These are phyloP conservation scores for Stichopus chloronotus DNA, from an alignment of 35 echinoderm and acorn worm species.

Conservation along the genomic window DNA sequence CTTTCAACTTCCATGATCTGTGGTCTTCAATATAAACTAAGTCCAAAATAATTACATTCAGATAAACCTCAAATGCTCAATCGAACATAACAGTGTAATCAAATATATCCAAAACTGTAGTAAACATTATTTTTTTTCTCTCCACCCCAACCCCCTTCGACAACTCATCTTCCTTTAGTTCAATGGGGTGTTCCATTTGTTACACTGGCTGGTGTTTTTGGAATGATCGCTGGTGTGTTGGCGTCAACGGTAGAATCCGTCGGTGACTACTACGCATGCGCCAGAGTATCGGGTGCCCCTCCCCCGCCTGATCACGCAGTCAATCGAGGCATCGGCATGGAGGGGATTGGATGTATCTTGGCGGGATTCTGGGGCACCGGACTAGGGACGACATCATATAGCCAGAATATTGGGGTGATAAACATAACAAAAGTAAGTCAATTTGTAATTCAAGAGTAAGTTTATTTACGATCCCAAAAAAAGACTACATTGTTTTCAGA, in stretches of 20 bases:
- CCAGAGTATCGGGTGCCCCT: constrained; percentile 58
- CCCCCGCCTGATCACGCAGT: constrained; percentile 64
- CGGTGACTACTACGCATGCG: constrained; percentile 73
- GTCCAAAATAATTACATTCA: no score
- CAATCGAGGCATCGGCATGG: constrained; percentile 73
- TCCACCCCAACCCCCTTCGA: no score
- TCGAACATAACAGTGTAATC: no score
- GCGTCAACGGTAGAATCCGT: constrained; percentile 83
- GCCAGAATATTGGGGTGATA: constrained; percentile 64
- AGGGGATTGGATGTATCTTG: constrained; percentile 61
- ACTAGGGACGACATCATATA: constrained; percentile 67
- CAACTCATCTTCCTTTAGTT: constrained; percentile 33
- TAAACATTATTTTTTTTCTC: no score
- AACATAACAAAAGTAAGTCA: constrained; percentile 63
- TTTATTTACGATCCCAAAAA: neutral
- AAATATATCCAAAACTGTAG: no score
- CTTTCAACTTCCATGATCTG: no score
- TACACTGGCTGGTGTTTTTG: constrained; percentile 60
- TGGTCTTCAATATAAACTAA: no score
- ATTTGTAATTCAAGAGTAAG: neutral
- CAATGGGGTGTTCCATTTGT: constrained; percentile 77
- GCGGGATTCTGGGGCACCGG: constrained; percentile 67
- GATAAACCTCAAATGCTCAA: no score
- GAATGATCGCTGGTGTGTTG: constrained; percentile 73
- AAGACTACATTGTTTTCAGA: neutral